phyloP scores from a whole-genome alignment of 2,113 vertebrate species.

The Mobula birostris region DNA sequence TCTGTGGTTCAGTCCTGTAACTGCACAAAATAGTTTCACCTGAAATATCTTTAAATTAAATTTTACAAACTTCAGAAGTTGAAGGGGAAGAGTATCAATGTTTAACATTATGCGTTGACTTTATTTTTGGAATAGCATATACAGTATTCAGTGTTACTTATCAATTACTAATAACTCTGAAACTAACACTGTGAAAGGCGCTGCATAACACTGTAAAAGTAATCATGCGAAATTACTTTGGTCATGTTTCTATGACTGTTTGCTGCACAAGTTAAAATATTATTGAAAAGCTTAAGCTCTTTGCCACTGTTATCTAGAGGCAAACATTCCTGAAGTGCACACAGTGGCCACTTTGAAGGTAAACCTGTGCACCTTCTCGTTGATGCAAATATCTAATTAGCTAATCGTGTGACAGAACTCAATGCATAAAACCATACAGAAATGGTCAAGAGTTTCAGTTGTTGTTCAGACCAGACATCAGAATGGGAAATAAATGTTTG shows the following conservation, averaged over 20 bases:
- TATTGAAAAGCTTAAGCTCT: no score
- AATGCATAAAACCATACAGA: no score
- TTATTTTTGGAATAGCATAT: not conserved
- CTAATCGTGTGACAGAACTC: no score
- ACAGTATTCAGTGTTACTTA: no score
- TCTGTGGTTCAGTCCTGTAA: not conserved
- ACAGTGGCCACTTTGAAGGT: no score
- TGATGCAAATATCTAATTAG: no score
- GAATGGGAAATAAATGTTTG: no score
- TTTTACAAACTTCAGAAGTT: not conserved
- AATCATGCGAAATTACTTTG: not conserved
- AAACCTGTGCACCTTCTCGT: no score
- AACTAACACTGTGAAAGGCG: not conserved
- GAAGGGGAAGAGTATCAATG: not conserved
- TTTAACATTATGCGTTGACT: not conserved
- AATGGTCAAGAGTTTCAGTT: no score
- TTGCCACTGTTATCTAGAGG: no score
- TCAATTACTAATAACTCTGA: not conserved
- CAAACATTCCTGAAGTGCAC: no score
- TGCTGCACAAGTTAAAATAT: not conserved
- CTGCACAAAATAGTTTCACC: not conserved
- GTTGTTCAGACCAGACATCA: no score
- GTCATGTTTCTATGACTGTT: not conserved
- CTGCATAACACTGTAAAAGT: not conserved
- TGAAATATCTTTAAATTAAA: not conserved